Percentiles rank a stretch among this genome's conserved stretches.
phyloP scores from a whole-genome alignment of 2,113 vertebrate genomes.

The Colius striatus region DNA sequence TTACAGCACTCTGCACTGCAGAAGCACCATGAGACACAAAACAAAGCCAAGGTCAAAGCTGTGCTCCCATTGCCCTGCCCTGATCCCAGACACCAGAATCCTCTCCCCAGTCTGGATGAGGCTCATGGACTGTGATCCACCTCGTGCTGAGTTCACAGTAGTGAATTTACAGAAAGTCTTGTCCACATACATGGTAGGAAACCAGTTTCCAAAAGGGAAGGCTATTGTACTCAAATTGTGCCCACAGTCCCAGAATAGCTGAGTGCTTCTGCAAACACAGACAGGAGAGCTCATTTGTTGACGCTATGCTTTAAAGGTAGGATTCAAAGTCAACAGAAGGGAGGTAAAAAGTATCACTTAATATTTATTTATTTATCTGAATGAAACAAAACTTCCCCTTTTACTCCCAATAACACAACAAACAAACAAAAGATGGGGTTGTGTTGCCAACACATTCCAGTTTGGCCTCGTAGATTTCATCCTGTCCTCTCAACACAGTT shows the following conservation, averaged over 20 bases:
- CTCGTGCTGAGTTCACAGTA: accelerated
- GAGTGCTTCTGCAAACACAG: background rate
- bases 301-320: background rate
- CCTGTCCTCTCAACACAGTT: accelerated
- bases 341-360: background rate
- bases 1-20: accelerated
- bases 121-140: background rate
- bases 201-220: background rate
- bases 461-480: background rate
- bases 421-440: background rate
- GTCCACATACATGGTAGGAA: background rate
- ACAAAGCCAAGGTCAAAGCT: background rate
- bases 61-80: accelerated
- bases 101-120: background rate
- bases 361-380: background rate
- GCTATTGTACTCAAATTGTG: background rate
- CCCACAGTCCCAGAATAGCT: background rate
- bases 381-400: background rate
- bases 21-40: background rate
- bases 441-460: background rate
- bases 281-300: background rate
- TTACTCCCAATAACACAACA: background rate
- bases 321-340: conserved; percentile 17
- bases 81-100: background rate
- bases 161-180: background rate